A percentile compares a stretch with the other conserved stretches of the same genome.
Evolutionary conservation across 2,888 invertebrate genomes (phyloP).

Genomic region (Nemotelus nigrinus): DNA sequence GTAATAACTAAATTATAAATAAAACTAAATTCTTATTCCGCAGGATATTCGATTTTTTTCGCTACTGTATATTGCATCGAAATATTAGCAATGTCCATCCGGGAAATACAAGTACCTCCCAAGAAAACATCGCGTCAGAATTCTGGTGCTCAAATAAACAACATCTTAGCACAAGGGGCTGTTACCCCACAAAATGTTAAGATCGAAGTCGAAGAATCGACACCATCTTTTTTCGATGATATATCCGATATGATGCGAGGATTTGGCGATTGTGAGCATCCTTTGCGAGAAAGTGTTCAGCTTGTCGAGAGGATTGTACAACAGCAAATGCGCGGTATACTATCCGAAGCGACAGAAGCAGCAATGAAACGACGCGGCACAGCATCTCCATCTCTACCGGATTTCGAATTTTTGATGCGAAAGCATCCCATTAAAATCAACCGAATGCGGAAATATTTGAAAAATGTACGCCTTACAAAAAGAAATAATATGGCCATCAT

Average conservation of each 20-base stretch:
- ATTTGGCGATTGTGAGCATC: slow-evolving; percentile 89
- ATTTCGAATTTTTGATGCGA: slow-evolving; percentile 84
- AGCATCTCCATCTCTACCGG: slow-evolving; percentile 68
- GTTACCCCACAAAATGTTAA: slow-evolving; percentile 36
- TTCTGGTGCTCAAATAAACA: slow-evolving; percentile 20
- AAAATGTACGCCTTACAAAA: slow-evolving; percentile 67
- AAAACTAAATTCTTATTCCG: too few relatives aligned
- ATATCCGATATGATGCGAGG: slow-evolving; percentile 91
- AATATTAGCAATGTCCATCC: too few relatives aligned
- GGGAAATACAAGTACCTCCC: slow-evolving; percentile 4
- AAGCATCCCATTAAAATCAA: slow-evolving; percentile 82
- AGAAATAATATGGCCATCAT: slow-evolving; percentile 60
- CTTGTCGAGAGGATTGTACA: slow-evolving; percentile 85
- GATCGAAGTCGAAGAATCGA: slow-evolving; percentile 55
- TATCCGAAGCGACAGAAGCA: slow-evolving; percentile 78
- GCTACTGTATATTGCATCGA: too few relatives aligned
- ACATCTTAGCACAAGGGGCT: slow-evolving; percentile 30
- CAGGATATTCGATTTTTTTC: too few relatives aligned
- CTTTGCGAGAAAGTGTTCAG: slow-evolving; percentile 82
- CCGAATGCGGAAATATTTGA: slow-evolving; percentile 78
- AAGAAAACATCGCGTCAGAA: slow-evolving; percentile 35
- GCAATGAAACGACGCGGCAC: slow-evolving; percentile 73
- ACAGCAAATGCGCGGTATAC: slow-evolving; percentile 80
- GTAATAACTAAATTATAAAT: too few relatives aligned
- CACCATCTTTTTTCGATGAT: slow-evolving; percentile 66